Conservation (phyloP, 2,113 vertebrate genomes). For the Calyptommatus sinebrachiatus region DNA sequence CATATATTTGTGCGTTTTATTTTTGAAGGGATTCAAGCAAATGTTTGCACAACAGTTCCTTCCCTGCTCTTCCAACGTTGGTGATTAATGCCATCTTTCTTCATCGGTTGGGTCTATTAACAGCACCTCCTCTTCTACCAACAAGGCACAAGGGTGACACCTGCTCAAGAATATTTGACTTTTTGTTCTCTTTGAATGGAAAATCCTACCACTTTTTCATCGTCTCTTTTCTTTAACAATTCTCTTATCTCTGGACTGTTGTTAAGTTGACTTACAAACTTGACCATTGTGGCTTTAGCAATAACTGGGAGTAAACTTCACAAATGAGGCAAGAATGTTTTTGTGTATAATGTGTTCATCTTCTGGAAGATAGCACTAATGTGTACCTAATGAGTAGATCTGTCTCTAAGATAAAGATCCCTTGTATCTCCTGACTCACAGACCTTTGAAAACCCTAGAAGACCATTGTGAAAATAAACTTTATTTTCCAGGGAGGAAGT, state of each 20-base stretch:
- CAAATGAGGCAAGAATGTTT: not conserved
- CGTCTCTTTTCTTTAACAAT: not conserved
- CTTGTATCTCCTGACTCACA: not conserved
- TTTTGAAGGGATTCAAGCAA: slow-evolving; percentile 45
- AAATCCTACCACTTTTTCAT: slow-evolving; percentile 54
- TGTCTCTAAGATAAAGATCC: not conserved
- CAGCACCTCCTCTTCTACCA: slow-evolving; percentile 6
- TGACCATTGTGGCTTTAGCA: not conserved
- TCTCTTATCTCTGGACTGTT: slow-evolving; percentile 14
- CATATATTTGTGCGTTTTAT: slow-evolving; percentile 24
- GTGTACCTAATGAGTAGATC: not conserved
- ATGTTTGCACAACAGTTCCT: slow-evolving; percentile 43
- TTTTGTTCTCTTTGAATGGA: slow-evolving; percentile 41
- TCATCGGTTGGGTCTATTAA: slow-evolving; percentile 12
- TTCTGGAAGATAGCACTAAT: not conserved
- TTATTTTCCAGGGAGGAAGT: not conserved
- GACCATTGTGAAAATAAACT: not conserved
- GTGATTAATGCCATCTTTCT: slow-evolving; percentile 23
- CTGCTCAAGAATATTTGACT: slow-evolving; percentile 25
- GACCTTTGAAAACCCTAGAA: not conserved
- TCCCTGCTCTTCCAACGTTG: slow-evolving; percentile 43
- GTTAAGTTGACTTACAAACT: not conserved
- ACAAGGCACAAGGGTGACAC: slow-evolving; percentile 1
- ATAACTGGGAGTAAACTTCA: not conserved
- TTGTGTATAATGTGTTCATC: slow-evolving; percentile 4